Evolutionary conservation across 2,113 vertebrate species (phyloP), one percentile per base, ranked within the genome.

Genomic region (Pimephales promelas): DNA sequence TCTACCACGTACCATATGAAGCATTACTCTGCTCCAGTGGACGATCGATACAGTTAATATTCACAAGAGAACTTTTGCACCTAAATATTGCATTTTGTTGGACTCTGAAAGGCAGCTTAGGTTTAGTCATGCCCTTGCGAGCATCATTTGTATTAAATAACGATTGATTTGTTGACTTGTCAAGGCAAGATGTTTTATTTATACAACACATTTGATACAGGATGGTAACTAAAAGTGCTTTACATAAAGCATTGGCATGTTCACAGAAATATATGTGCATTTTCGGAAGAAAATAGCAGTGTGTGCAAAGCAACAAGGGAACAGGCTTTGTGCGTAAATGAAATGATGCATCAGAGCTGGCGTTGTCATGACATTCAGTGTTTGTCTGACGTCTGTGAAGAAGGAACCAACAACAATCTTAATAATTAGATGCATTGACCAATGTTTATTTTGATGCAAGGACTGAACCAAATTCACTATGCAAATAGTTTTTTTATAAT

Each of bases 11-110:
- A 28, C 28, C 2, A 2, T 28, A 7, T 79, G 78, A 34, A 52
- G 61, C 56, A 79, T 16, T 49, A 22, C 43, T 74, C 16, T 4
- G 4, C 31, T 45, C 43, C 16, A 28, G 24, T 2, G 2, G 40
- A 62, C 1, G n/a, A 79, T 62, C 56, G 3, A 61, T 79, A 45
- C 2, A 5, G 14, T 79, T 20, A 45, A 62, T 43, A 79, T 79
- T 79, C 14, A 79, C 4, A 4, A 61, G 22, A 40, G 22, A 71
- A 71, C 40, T 24, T 45, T 71, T 24, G 40, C 40, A 47, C 40
- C 40, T 13, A 40, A 72, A 72, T 72, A 72, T 72, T 45, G 40
- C 40, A 47, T 72, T 24, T 47, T 72, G 70, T 47, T 47, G 22
- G 36, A 45, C 24, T 10, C 57, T 13, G 22, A 61, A 26, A 61